Conservation (phyloP, 2,113 vertebrate species). For the Cyprinodon tularosa region DNA sequence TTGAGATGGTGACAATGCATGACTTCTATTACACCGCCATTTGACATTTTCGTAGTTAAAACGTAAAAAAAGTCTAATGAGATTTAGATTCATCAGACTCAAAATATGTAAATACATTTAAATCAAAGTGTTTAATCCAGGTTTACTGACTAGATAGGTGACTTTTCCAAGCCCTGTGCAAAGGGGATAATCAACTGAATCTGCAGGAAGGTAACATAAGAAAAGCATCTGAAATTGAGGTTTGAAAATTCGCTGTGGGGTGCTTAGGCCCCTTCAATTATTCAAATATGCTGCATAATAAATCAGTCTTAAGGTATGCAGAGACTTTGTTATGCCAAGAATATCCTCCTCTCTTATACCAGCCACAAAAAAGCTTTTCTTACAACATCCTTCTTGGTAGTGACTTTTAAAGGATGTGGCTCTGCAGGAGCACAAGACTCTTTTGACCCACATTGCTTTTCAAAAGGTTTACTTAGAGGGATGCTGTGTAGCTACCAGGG, state of each 20-base stretch:
- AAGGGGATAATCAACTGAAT: slow-evolving; percentile 34
- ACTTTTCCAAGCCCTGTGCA: slow-evolving; percentile 40
- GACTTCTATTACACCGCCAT: neutral
- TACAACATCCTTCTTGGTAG: slow-evolving; percentile 32
- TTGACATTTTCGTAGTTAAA: neutral
- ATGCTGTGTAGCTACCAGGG: slow-evolving; percentile 13
- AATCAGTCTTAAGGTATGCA: slow-evolving; percentile 38
- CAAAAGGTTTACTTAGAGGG: slow-evolving; percentile 47
- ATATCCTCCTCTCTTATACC: slow-evolving; percentile 14
- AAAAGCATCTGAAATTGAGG: slow-evolving; percentile 37
- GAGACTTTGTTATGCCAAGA: slow-evolving; percentile 48
- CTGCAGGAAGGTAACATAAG: slow-evolving; percentile 49
- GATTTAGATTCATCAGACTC: slow-evolving; percentile 20
- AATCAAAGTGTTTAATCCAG: slow-evolving; percentile 37
- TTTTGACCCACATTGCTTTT: slow-evolving; percentile 59
- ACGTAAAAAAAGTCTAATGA: neutral
- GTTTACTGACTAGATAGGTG: neutral
- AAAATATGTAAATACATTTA: slow-evolving; percentile 40
- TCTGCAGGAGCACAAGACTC: slow-evolving; percentile 31
- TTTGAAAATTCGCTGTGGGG: slow-evolving; percentile 32
- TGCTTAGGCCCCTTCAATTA: slow-evolving; percentile 60
- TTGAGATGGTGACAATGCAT: neutral
- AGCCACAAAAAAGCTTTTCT: slow-evolving; percentile 37
- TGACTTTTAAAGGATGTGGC: slow-evolving; percentile 47
- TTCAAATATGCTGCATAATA: slow-evolving; percentile 62